Conservation (phyloP, 2,888 invertebrate species). For the Aspidiotus rigidus region DNA sequence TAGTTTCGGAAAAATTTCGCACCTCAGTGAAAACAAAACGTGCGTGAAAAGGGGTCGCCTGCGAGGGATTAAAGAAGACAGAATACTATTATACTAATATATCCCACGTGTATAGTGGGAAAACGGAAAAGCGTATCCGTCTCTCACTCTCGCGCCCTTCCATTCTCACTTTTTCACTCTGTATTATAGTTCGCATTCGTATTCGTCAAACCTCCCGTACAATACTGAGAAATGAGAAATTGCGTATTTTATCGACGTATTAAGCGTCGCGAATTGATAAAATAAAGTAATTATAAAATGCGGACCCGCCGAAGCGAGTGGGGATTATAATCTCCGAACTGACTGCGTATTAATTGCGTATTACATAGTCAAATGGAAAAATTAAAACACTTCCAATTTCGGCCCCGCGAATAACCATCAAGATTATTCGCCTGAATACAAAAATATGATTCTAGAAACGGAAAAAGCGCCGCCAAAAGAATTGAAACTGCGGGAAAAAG, state of each 20-base stretch:
- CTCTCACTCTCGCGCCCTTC: no score
- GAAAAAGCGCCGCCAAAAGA: not conserved
- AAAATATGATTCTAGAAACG: not conserved
- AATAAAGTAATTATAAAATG: slow-evolving; percentile 4
- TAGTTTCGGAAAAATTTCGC: no score
- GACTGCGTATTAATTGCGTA: not conserved
- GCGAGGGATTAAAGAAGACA: no score
- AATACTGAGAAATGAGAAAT: not conserved
- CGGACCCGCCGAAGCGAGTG: not conserved
- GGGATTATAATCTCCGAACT: not conserved
- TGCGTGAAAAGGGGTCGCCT: no score
- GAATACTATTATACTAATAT: no score
- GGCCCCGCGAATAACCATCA: no score
- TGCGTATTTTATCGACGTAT: slow-evolving; percentile 1
- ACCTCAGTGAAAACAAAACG: no score
- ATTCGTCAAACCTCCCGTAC: no score
- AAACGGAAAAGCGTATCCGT: no score
- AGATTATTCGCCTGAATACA: not conserved
- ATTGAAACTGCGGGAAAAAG: not conserved
- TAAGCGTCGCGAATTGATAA: not conserved
- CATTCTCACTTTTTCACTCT: no score
- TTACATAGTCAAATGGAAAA: slow-evolving; percentile 2
- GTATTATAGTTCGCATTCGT: no score
- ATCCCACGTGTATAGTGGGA: no score
- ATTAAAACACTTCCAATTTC: not conserved